Base-by-base conservation (phyloP, 2,888 invertebrate species). In the Cryptus armator region DNA sequence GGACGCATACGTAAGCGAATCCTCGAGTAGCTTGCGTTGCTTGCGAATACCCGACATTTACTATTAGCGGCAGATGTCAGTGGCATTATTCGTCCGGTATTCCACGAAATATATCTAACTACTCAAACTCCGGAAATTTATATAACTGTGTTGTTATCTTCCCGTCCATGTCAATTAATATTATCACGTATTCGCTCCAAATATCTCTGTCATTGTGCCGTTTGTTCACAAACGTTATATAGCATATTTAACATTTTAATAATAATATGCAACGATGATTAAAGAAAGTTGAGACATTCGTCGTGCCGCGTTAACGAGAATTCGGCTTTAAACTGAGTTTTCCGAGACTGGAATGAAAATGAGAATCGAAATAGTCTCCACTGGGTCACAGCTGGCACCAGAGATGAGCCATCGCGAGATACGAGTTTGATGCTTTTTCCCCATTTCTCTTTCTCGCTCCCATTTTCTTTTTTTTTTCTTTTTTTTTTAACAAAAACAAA, bases 41-140 rank as follows among this genome's bases (percentile, higher is more conserved):
- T 56, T 24, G 56, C 19, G 56, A 56, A 56, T 24, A 19, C 19
- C 19, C 56, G 56, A 56, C 56, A 24, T 56, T 56, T 24, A 19
- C 19, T 19, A 56, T 56, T 56, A 56, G 56, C 56, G 24, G 56
- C 56, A 56, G 56, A 56, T 56, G 56, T 56, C 12, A 56, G 10
- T 24, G 56, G 24, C 56, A 56, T 56, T 12, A 56, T 19, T 10
- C 56, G 24, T 56, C 56, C 56, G 56, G 12, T 19, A 3, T 56
- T 56, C 19, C 12, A 5, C 56, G 24, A 24, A 12, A 5, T 24
- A 10, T 56, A 19, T 56, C 56, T 12, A 24, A 24, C 2, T 19
- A 10, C 56, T 24, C 24, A 12, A 56, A 24, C 24, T 56, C 3
- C 24, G 56, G 24, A 24, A 56, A 56, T 56, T 56, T 56, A 24